Evolutionary conservation across 1,140 invertebrate species (phyloP).

Genomic region (Tachypleus tridentatus): DNA sequence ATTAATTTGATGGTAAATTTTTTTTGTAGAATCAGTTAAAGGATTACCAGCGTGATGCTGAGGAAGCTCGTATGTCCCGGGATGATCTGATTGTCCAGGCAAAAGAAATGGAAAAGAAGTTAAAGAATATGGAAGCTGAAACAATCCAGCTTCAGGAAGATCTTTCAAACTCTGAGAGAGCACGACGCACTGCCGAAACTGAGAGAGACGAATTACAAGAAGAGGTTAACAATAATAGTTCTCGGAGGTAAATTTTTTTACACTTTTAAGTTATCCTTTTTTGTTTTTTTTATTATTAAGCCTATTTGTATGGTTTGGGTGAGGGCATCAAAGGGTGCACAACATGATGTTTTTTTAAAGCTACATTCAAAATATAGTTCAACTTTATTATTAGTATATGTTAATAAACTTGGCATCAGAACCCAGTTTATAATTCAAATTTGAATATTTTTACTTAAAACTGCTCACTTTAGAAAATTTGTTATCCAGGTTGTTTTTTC

Average conservation of each 20-base stretch:
- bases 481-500: too few species aligned
- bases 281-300: too few species aligned
- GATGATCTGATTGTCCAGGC: slow-evolving; percentile 66
- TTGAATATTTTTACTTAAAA: too few species aligned
- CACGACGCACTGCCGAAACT: slow-evolving; percentile 69
- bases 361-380: too few species aligned
- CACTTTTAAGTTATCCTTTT: neutral
- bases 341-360: too few species aligned
- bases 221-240: slow-evolving; percentile 69
- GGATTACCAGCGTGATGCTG: slow-evolving; percentile 78
- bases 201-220: slow-evolving; percentile 77
- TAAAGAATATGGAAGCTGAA: slow-evolving; percentile 84
- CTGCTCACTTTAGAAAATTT: too few species aligned
- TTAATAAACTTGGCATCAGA: too few species aligned
- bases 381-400: too few species aligned
- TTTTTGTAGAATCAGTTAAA: slow-evolving; percentile 58
- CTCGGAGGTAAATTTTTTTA: slow-evolving; percentile 23
- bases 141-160: slow-evolving; percentile 83
- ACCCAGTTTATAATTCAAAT: too few species aligned
- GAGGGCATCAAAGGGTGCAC: too few species aligned
- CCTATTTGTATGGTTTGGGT: too few species aligned
- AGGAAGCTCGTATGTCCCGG: slow-evolving; percentile 70
- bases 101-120: slow-evolving; percentile 84
- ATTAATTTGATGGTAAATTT: neutral
- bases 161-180: slow-evolving; percentile 68